phyloP scores from a whole-genome alignment of 2,797 vertebrate species.

The Brachyalestes nurse region DNA sequence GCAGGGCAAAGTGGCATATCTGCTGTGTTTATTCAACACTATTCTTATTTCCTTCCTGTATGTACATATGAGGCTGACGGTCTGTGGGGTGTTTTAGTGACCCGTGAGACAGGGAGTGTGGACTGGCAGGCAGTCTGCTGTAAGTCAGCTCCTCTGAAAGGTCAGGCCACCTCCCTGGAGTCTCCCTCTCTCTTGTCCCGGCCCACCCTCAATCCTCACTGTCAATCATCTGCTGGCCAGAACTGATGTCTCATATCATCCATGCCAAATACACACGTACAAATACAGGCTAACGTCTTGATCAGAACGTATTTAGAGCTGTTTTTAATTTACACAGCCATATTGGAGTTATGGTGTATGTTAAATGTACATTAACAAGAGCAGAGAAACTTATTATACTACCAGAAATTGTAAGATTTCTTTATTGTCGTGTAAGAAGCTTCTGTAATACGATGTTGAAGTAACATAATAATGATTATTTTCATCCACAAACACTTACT shows the following conservation, averaged over 20 bases:
- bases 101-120: constrained; percentile 28
- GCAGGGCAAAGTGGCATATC: neutral
- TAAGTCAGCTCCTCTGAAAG: constrained; percentile 54
- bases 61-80: constrained; percentile 16
- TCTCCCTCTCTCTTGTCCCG: constrained; percentile 26
- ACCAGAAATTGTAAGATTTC: too few relatives aligned
- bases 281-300: neutral
- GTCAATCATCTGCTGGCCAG: constrained; percentile 42
- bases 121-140: constrained; percentile 34
- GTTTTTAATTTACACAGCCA: neutral
- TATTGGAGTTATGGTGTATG: too few relatives aligned
- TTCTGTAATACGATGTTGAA: too few relatives aligned
- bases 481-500: too few relatives aligned
- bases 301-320: neutral
- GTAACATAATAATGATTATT: too few relatives aligned
- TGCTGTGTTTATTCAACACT: neutral
- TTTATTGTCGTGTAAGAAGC: too few relatives aligned
- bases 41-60: constrained; percentile 9
- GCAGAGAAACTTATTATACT: too few relatives aligned
- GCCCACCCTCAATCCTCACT: constrained; percentile 7
- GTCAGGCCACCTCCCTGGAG: constrained; percentile 55
- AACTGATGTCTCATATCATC: constrained; percentile 12
- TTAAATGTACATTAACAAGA: too few relatives aligned
- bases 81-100: neutral
- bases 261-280: neutral